Evolutionary conservation across 2,888 invertebrate genomes (phyloP).

Genomic region (Andrena chrysosceles): DNA sequence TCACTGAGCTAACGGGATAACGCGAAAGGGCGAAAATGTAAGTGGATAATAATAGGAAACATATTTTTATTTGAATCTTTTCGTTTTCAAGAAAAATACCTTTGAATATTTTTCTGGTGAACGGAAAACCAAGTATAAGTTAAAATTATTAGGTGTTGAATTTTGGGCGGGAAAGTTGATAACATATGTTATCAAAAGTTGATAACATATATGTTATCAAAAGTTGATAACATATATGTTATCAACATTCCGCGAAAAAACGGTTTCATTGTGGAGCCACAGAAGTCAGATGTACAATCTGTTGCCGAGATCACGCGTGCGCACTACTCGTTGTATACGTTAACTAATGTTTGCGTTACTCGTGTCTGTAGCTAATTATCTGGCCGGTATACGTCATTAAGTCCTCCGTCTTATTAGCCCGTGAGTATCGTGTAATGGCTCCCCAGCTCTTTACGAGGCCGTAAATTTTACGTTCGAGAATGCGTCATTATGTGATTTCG

Average conservation of each 20-base stretch:
- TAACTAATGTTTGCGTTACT: conserved; percentile 72
- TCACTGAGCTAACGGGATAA: no score
- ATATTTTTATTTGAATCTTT: no score
- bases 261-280: conserved; percentile 7
- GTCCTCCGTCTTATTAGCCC: conserved; percentile 62
- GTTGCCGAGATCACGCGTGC: conserved; percentile 18
- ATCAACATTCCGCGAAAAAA: not conserved
- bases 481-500: conserved; percentile 44
- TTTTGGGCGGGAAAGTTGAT: no score
- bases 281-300: conserved; percentile 9
- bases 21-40: no score
- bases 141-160: no score
- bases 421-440: conserved; percentile 49
- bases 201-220: no score
- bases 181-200: no score
- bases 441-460: conserved; percentile 50
- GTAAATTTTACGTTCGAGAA: conserved; percentile 39
- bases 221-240: no score
- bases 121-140: no score
- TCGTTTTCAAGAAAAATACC: no score
- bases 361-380: conserved; percentile 68
- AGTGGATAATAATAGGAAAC: no score
- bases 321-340: conserved; percentile 43
- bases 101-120: no score
- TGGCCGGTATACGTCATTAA: conserved; percentile 60